Conservation (phyloP, 2,797 vertebrate species). For the Lutjanus argentimaculatus region DNA sequence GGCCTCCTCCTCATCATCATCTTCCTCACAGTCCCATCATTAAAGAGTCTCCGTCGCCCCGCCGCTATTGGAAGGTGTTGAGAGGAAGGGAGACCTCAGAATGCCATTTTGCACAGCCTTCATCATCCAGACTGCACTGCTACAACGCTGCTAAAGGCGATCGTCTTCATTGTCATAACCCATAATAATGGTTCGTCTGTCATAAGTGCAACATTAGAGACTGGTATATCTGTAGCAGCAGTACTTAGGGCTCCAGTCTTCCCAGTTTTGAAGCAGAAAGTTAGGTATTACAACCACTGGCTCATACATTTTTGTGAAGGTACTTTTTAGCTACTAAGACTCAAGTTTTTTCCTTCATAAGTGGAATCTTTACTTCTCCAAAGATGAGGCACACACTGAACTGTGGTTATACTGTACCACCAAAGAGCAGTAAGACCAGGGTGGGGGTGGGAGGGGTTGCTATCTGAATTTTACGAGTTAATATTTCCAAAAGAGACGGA, state of each 20-base stretch:
- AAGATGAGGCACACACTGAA: slow-evolving; percentile 56
- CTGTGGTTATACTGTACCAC: slow-evolving; percentile 47
- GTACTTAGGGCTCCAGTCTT: slow-evolving; percentile 63
- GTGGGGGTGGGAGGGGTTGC: background rate
- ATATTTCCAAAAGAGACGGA: slow-evolving; percentile 50
- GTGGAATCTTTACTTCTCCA: slow-evolving; percentile 47
- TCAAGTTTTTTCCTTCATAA: slow-evolving; percentile 46
- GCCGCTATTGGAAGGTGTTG: background rate
- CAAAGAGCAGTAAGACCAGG: slow-evolving; percentile 47
- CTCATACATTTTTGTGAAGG: slow-evolving; percentile 62
- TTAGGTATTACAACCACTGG: slow-evolving; percentile 27
- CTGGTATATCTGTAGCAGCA: slow-evolving; percentile 55
- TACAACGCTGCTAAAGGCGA: slow-evolving; percentile 67
- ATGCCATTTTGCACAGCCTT: slow-evolving; percentile 80
- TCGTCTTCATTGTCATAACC: slow-evolving; percentile 52
- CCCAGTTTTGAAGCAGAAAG: slow-evolving; percentile 52
- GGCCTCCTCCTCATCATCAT: slow-evolving; percentile 61
- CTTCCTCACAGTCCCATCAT: slow-evolving; percentile 72
- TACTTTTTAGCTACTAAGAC: slow-evolving; percentile 65
- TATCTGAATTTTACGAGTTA: slow-evolving; percentile 57
- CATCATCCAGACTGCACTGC: slow-evolving; percentile 65
- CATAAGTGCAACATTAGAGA: slow-evolving; percentile 57
- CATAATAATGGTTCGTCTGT: slow-evolving; percentile 38
- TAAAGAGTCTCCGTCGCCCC: slow-evolving; percentile 37
- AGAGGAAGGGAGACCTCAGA: slow-evolving; percentile 42